These are phyloP conservation scores for fruit fly (Drosophila melanogaster) DNA, from an alignment of 1,140 invertebrate genomes.

Conservation along the genomic window Release_6_plus_ISO1_MT NT_033777.3:11719501-11720000, in stretches of 20 bases:
- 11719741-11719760: slow-evolving; percentile 2
- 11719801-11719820: slow-evolving; percentile 71
- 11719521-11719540: slow-evolving; percentile 11
- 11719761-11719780: not conserved
- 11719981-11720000: slow-evolving; percentile 54
- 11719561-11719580: not conserved
- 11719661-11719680: slow-evolving; percentile 45
- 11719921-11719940: slow-evolving; percentile 52
- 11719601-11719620: slow-evolving; percentile 83
- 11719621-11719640: slow-evolving; percentile 74
- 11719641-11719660: slow-evolving; percentile 64
- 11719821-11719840: not conserved
- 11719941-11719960: slow-evolving; percentile 61
- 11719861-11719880: slow-evolving; percentile 76
- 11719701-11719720: slow-evolving; percentile 73
- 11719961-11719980: slow-evolving; percentile 33
- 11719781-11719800: slow-evolving; percentile 76
- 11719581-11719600: slow-evolving; percentile 74
- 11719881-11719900: slow-evolving; percentile 52
- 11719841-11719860: not conserved
- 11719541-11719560: too few relatives aligned
- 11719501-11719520: slow-evolving; percentile 60
- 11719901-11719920: slow-evolving; percentile 7
- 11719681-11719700: slow-evolving; percentile 77
- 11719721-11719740: slow-evolving; percentile 1